A percentile compares a stretch with the other conserved stretches of the same genome.
These are phyloP conservation scores for Venustaconcha ellipsiformis DNA, from an alignment of 1,140 invertebrate genomes.

Conservation along the genomic window DNA sequence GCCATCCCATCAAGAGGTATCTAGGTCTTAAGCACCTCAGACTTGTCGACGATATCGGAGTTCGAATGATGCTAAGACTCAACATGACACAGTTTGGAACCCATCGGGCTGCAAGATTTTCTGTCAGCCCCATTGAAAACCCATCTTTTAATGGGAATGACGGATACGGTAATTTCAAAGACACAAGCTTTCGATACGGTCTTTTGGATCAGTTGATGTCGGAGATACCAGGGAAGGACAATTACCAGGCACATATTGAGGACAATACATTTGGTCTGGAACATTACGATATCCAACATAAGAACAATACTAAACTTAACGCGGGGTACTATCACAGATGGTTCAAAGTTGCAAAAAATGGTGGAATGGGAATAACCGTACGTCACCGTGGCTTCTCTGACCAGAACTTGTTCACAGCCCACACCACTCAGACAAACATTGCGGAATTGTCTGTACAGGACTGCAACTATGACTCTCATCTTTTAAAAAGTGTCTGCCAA, in stretches of 20 bases:
- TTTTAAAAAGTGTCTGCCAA: slow-evolving; percentile 22
- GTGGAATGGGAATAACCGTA: slow-evolving; percentile 37
- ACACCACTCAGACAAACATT: slow-evolving; percentile 45
- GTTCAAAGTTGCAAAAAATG: slow-evolving; percentile 34
- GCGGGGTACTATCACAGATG: slow-evolving; percentile 50
- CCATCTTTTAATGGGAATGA: slow-evolving; percentile 10
- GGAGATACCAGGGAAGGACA: slow-evolving; percentile 59
- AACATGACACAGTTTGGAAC: slow-evolving; percentile 21
- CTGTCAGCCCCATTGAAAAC: slow-evolving; percentile 12
- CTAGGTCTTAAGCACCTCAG: slow-evolving; percentile 34
- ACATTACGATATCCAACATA: slow-evolving; percentile 14
- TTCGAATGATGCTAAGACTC: slow-evolving; percentile 29
- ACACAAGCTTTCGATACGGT: slow-evolving; percentile 16
- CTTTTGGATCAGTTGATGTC: slow-evolving; percentile 52
- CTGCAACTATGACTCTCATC: slow-evolving; percentile 12
- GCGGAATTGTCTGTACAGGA: slow-evolving; percentile 18
- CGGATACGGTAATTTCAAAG: slow-evolving; percentile 23
- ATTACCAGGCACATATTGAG: slow-evolving; percentile 44
- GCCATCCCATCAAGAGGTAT: slow-evolving; percentile 49
- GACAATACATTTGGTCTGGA: slow-evolving; percentile 42
- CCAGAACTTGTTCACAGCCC: slow-evolving; percentile 46
- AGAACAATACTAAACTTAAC: slow-evolving; percentile 36
- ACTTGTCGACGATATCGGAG: slow-evolving; percentile 47
- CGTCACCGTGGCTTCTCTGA: slow-evolving; percentile 51
- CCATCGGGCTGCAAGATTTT: slow-evolving; percentile 34